Evolutionary conservation across 2,888 invertebrate species (phyloP).

Genomic region (Linnaemya tessellans): DNA sequence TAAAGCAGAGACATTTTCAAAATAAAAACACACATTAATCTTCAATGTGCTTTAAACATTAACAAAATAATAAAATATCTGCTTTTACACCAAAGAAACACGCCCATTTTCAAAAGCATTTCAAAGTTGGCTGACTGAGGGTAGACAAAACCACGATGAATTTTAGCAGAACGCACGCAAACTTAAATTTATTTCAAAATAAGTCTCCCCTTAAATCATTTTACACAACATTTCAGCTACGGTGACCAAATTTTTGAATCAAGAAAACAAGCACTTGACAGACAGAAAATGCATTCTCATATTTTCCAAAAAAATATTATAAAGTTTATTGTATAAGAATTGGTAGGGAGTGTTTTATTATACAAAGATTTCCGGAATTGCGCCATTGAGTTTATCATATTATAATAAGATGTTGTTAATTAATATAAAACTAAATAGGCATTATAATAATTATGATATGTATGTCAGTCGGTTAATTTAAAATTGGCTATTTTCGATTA

Average conservation of each 20-base stretch:
- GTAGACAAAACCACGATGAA: slow-evolving; percentile 55
- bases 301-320: no score
- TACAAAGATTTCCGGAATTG: no score
- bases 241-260: slow-evolving; percentile 22
- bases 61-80: slow-evolving; percentile 46
- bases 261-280: not conserved
- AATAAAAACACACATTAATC: slow-evolving; percentile 53
- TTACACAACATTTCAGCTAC: not conserved
- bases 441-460: no score
- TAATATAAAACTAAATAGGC: no score
- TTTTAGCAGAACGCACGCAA: slow-evolving; percentile 54
- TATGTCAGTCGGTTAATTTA: no score
- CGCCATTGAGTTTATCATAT: no score
- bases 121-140: slow-evolving; percentile 30
- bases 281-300: not conserved
- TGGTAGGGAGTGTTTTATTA: no score
- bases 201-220: slow-evolving; percentile 37
- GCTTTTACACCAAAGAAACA: slow-evolving; percentile 33
- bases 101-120: slow-evolving; percentile 55
- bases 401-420: no score
- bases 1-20: slow-evolving; percentile 25
- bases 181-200: slow-evolving; percentile 35
- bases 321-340: no score
- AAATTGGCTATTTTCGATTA: no score
- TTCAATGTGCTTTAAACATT: slow-evolving; percentile 41